These are phyloP conservation scores for Ceramica pisi DNA, from an alignment of 2,888 invertebrate genomes.

Conservation along the genomic window DNA sequence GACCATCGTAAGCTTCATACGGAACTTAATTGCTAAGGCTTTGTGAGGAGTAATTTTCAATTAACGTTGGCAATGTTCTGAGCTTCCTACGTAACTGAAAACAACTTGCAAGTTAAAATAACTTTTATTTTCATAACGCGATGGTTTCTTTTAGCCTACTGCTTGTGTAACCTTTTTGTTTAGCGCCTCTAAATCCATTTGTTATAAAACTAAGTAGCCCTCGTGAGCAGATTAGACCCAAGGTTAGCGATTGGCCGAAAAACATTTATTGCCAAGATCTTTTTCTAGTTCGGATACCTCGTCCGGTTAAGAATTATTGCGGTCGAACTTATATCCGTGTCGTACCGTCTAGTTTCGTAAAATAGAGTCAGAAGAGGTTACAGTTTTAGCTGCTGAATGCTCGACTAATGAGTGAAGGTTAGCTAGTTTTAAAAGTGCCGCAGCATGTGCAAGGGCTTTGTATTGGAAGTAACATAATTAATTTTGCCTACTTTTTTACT, in stretches of 20 bases:
- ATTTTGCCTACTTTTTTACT: background rate
- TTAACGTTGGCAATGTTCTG: slow-evolving; percentile 21
- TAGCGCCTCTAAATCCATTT: slow-evolving; percentile 46
- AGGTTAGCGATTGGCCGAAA: slow-evolving; percentile 49
- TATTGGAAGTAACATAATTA: background rate
- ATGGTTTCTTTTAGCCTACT: slow-evolving; percentile 16
- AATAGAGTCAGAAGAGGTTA: slow-evolving; percentile 12
- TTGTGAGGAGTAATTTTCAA: slow-evolving; percentile 38
- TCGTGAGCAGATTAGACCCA: slow-evolving; percentile 44
- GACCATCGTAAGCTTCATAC: slow-evolving; percentile 45
- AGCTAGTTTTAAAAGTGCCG: slow-evolving; percentile 22
- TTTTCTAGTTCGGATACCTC: slow-evolving; percentile 39
- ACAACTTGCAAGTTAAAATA: slow-evolving; percentile 13
- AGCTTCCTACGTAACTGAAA: slow-evolving; percentile 19
- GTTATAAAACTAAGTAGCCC: slow-evolving; percentile 38
- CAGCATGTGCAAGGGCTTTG: slow-evolving; percentile 15
- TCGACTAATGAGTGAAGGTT: slow-evolving; percentile 35
- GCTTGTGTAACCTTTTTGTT: slow-evolving; percentile 53
- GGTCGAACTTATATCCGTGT: slow-evolving; percentile 17
- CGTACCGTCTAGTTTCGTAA: slow-evolving; percentile 7
- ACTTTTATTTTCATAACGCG: slow-evolving; percentile 12
- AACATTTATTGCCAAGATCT: slow-evolving; percentile 57
- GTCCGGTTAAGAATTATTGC: slow-evolving; percentile 41
- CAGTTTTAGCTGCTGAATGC: slow-evolving; percentile 16
- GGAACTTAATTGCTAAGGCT: slow-evolving; percentile 35